phyloP scores from a whole-genome alignment of 2,797 vertebrate species.

The Microchirus variegatus region DNA sequence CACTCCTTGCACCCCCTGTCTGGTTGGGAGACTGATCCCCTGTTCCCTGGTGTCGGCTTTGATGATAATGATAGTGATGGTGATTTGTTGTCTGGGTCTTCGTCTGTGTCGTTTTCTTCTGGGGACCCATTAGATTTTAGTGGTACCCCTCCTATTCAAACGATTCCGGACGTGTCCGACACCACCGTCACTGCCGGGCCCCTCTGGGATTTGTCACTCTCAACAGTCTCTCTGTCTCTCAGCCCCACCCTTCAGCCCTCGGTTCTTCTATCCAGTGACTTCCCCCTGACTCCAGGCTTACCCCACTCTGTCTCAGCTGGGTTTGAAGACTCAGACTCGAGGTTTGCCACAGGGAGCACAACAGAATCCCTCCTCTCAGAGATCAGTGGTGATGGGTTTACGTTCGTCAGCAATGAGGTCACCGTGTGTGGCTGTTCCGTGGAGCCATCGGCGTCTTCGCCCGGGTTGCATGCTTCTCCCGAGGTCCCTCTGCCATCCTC shows the following conservation, averaged over 20 bases:
- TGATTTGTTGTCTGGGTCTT: conserved; percentile 84
- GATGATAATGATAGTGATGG: conserved; percentile 76
- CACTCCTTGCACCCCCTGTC: conserved; percentile 78
- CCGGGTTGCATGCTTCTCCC: conserved; percentile 70
- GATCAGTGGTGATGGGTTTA: conserved; percentile 53
- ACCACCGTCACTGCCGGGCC: conserved; percentile 64
- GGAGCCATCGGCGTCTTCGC: conserved; percentile 48
- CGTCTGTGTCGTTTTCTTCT: conserved; percentile 56
- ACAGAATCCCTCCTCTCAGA: conserved; percentile 62
- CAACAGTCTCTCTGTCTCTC: conserved; percentile 72
- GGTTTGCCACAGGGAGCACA: conserved; percentile 49
- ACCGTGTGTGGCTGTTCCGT: conserved; percentile 63
- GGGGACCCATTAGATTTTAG: conserved; percentile 76
- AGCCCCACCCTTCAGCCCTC: conserved; percentile 83
- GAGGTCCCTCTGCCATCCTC: conserved; percentile 53
- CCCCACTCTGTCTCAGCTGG: conserved; percentile 79
- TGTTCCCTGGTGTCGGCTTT: conserved; percentile 77
- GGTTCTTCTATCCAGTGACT: conserved; percentile 78
- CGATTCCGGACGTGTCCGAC: conserved; percentile 67
- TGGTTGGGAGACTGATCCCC: conserved; percentile 73
- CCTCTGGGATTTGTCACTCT: conserved; percentile 72
- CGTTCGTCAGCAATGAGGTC: conserved; percentile 48
- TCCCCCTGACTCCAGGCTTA: conserved; percentile 71
- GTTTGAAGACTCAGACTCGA: conserved; percentile 61
- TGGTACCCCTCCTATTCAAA: conserved; percentile 79